Evolutionary conservation across 2,113 vertebrate species (phyloP), one percentile per base, ranked within the genome.

Genomic region (Bujurquina vittata): DNA sequence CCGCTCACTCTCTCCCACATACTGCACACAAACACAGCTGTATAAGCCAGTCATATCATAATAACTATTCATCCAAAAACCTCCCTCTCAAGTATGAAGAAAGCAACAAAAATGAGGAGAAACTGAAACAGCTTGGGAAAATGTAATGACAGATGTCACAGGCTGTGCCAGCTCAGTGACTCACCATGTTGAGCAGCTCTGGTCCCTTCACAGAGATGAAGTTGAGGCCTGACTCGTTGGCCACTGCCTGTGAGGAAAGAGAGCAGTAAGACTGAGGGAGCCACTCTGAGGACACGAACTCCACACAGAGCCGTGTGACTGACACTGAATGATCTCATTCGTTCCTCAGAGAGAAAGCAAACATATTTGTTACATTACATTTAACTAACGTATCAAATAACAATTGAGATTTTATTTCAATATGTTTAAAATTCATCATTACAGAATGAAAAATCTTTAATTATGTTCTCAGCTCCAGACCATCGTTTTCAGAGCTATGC

Each of bases 161-260:
- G 43, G 43, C 65, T 52, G 43, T 29, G 0, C 10, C 43, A 3
- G 17, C 29, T 59, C 55, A 37, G 15, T 22, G 10, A 61, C 82
- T 84, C 1, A 99, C 98, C 98, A 99, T 99, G 94, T 99, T 99
- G 63, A 99, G 94, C 79, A 99, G 95, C 88, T 99, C 98, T 0
- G 98, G 98, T 35, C 98, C 98, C 81, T 99, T 99, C 65, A 99
- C 98, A 35, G 98, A 99, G 93, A 99, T 98, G 93, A 99, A 99
- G 91, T 99, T 99, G 63, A 99, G 94, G 63, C 98, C 98, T 20
- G 98, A 99, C 75, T 99, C 98, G 20, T 99, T 99, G 83, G 98
- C 98, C 23, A 99, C 97, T 0, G 98, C 98, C 98, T 99, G 87
- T 29, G 18, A 84, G 85, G n/a, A 91, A 15, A 94, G 65, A 56